Evolutionary conservation across 2,888 invertebrate genomes (phyloP).

Genomic region (Drosophila testacea): DNA sequence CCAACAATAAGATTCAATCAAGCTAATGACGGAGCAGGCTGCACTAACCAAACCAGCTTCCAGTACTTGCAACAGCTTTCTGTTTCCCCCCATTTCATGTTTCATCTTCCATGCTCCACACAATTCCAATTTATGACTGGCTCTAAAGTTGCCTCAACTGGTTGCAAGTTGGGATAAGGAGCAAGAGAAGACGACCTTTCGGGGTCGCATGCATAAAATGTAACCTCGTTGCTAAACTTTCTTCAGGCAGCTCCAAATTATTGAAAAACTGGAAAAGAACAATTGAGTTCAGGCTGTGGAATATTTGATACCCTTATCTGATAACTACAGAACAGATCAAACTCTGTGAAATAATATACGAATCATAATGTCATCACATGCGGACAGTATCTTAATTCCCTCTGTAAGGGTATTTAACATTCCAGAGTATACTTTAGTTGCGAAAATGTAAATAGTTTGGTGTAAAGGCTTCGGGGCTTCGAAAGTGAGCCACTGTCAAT

Average conservation of each 20-base stretch:
- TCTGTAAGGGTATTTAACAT: conserved; percentile 7
- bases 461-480: no score
- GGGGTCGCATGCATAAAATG: conserved; percentile 75
- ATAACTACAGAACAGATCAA: no score
- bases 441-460: conserved; percentile 50
- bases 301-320: background rate
- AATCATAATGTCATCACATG: no score
- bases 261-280: conserved; percentile 43
- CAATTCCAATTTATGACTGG: conserved; percentile 74
- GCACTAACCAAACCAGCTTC: conserved; percentile 47
- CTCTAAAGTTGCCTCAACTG: conserved; percentile 24
- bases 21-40: conserved; percentile 72
- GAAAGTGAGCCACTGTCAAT: conserved; percentile 39
- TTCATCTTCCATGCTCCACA: conserved; percentile 26
- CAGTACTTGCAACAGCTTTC: conserved; percentile 19
- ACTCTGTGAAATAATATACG: no score
- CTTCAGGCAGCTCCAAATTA: conserved; percentile 50
- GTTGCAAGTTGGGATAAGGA: conserved; percentile 3
- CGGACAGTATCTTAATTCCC: no score
- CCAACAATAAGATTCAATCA: conserved; percentile 80
- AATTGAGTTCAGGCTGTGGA: background rate
- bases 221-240: conserved; percentile 57
- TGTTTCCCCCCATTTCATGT: conserved; percentile 26
- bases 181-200: conserved; percentile 48
- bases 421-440: conserved; percentile 53